phyloP scores from a whole-genome alignment of 2,888 invertebrate genomes.

The Aspidiotus destructor region DNA sequence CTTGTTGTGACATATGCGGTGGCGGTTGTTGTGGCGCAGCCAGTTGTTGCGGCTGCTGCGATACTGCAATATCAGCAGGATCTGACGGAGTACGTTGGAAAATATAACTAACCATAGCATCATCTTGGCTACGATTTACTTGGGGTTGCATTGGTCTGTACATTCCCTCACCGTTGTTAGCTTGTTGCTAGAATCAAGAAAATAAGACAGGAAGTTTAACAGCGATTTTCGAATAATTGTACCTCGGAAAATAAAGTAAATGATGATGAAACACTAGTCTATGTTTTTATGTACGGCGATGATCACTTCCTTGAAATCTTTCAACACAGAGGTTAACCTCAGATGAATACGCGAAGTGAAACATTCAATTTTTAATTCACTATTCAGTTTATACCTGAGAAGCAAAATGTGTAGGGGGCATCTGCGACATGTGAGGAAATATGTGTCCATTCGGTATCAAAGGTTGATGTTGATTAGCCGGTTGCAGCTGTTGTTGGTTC shows the following conservation, averaged over 20 bases:
- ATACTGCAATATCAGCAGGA: conserved; percentile 7
- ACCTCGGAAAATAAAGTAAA: neutral
- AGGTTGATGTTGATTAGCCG: conserved; percentile 10
- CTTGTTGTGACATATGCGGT: conserved; percentile 12
- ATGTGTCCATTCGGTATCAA: conserved; percentile 17
- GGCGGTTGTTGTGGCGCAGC: conserved; percentile 23
- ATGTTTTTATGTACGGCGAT: too few relatives aligned
- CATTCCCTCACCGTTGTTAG: conserved; percentile 1
- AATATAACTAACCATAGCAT: conserved; percentile 86
- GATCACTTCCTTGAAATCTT: too few relatives aligned
- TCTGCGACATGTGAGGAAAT: conserved; percentile 15
- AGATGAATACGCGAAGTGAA: too few relatives aligned
- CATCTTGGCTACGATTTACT: conserved; percentile 57
- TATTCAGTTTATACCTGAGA: neutral
- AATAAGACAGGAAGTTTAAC: too few relatives aligned
- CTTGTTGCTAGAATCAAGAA: conserved; percentile 4
- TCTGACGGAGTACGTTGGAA: conserved; percentile 63
- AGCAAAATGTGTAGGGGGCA: conserved; percentile 9
- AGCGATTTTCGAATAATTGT: neutral
- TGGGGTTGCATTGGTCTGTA: conserved; percentile 27
- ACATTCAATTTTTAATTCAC: too few relatives aligned
- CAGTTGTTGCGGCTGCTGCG: neutral
- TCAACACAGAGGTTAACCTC: too few relatives aligned
- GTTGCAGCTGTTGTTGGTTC: conserved; percentile 4
- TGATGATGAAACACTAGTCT: too few relatives aligned